A percentile compares a stretch with the other conserved stretches of the same genome.
phyloP scores from a whole-genome alignment of 2,888 invertebrate genomes.

The Blera fallax region DNA sequence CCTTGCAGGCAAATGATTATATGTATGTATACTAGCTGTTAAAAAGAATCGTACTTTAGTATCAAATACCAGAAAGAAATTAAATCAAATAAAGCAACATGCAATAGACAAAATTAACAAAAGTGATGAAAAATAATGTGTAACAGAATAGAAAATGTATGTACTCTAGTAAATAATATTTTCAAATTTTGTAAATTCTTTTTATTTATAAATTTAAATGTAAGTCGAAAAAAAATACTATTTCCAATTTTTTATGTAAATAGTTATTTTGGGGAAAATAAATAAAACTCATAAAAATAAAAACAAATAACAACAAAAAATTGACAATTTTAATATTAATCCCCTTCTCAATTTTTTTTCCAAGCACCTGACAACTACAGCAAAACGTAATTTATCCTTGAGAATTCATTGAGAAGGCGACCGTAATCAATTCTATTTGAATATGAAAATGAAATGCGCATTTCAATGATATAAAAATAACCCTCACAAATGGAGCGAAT shows the following conservation, averaged over 20 bases:
- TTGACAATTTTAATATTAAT: neutral
- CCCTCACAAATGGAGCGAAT: neutral
- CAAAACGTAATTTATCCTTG: neutral
- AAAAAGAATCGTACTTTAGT: neutral
- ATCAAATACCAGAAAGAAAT: neutral
- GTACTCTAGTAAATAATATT: constrained; percentile 2
- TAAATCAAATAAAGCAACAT: neutral
- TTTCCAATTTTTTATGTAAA: neutral
- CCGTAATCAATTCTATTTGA: constrained; percentile 28
- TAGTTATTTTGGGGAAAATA: neutral
- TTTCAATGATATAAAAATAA: constrained; percentile 30
- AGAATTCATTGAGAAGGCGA: neutral
- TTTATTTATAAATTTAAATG: constrained; percentile 9
- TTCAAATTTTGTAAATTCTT: constrained; percentile 41
- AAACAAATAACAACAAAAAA: neutral
- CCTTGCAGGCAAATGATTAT: neutral
- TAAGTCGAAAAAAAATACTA: neutral
- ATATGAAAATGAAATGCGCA: constrained; percentile 24
- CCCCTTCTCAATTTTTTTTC: neutral
- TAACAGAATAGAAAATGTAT: neutral
- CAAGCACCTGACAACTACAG: neutral
- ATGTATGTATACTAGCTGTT: neutral
- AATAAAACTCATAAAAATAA: constrained; percentile 1
- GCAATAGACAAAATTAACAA: neutral
- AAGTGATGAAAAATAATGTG: neutral